Evolutionary conservation across 2,888 invertebrate species (phyloP).

Genomic region (Poecilus cupreus): DNA sequence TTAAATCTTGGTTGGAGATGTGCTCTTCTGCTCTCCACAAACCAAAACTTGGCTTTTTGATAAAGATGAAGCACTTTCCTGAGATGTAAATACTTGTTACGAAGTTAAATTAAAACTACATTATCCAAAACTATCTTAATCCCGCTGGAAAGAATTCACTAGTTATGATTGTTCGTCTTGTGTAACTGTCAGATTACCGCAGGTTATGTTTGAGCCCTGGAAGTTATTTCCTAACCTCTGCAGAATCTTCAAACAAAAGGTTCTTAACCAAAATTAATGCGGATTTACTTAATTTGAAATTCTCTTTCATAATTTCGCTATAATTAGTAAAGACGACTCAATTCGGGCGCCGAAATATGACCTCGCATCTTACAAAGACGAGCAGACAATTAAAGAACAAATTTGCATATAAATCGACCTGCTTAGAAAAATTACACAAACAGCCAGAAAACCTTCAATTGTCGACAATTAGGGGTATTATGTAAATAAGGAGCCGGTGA

Average conservation of each 20-base stretch:
- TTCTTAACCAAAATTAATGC: slow-evolving; percentile 28
- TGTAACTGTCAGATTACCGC: not conserved
- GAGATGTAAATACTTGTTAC: slow-evolving; percentile 48
- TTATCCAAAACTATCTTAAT: slow-evolving; percentile 38
- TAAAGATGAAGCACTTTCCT: slow-evolving; percentile 47
- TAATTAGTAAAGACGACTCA: slow-evolving; percentile 44
- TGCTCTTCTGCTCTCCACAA: slow-evolving; percentile 30
- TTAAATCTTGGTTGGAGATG: slow-evolving; percentile 50
- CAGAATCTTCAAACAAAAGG: slow-evolving; percentile 10
- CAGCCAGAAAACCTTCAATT: slow-evolving; percentile 51
- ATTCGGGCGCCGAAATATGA: slow-evolving; percentile 33
- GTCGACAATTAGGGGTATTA: slow-evolving; percentile 59
- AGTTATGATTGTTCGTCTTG: not conserved
- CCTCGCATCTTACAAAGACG: slow-evolving; percentile 24
- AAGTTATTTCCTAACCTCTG: not conserved
- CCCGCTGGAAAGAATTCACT: not conserved
- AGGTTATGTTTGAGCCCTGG: not conserved
- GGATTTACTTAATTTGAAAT: slow-evolving; percentile 47
- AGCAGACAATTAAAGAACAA: slow-evolving; percentile 45
- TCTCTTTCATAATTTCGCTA: slow-evolving; percentile 43
- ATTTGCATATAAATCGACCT: slow-evolving; percentile 54
- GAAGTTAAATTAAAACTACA: slow-evolving; percentile 40
- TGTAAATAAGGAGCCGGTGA: slow-evolving; percentile 45
- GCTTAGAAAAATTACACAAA: slow-evolving; percentile 56
- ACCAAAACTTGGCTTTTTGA: slow-evolving; percentile 54